Evolutionary conservation across 2,888 invertebrate species (phyloP).

Genomic region (Stenichneumon culpator): DNA sequence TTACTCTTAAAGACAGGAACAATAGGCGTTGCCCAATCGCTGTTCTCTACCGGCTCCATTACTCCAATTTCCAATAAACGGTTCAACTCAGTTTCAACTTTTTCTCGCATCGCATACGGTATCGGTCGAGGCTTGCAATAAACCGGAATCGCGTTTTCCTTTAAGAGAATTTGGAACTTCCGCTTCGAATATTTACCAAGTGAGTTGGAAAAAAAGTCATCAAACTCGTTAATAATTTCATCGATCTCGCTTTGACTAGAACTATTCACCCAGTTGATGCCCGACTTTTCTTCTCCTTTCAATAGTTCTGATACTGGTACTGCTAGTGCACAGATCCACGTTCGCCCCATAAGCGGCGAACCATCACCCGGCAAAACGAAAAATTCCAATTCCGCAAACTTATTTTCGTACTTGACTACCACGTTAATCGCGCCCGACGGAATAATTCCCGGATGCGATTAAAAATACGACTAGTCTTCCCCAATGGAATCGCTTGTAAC

Average conservation of each 20-base stretch:
- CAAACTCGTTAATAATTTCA: conserved; percentile 47
- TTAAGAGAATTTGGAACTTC: conserved; percentile 64
- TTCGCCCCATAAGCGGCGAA: conserved; percentile 36
- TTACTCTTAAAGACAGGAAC: conserved; percentile 62
- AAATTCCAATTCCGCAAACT: background rate
- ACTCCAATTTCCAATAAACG: background rate
- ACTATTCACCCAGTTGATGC: conserved; percentile 15
- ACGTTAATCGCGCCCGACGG: conserved; percentile 14
- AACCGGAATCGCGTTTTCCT: conserved; percentile 63
- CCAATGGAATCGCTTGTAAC: background rate
- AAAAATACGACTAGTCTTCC: conserved; percentile 19
- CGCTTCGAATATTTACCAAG: conserved; percentile 35
- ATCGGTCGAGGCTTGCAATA: conserved; percentile 66
- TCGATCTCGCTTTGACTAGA: background rate
- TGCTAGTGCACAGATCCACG: conserved; percentile 13
- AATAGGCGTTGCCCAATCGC: conserved; percentile 4
- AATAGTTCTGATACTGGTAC: conserved; percentile 16
- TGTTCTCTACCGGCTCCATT: background rate
- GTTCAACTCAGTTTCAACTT: background rate
- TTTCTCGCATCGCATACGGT: conserved; percentile 50
- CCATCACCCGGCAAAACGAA: conserved; percentile 38
- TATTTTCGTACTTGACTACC: conserved; percentile 50
- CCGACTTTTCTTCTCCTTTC: background rate
- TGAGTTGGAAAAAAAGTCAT: conserved; percentile 36
- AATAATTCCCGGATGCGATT: conserved; percentile 38